Base-by-base conservation (phyloP, 2,113 vertebrate species). In the Ahaetulla prasina region DNA sequence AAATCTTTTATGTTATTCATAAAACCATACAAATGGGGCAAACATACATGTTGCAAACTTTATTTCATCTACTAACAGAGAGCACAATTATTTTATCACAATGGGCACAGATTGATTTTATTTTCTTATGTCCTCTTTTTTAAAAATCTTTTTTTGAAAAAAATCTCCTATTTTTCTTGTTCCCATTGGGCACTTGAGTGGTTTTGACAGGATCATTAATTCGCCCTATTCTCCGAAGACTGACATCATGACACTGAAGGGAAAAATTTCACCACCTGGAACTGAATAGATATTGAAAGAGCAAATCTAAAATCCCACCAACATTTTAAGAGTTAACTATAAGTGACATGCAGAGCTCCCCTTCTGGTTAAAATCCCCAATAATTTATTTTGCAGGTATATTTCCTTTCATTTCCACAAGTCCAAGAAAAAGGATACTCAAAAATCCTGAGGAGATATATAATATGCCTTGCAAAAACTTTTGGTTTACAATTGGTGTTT, bases 171-270 rank as follows among this genome's bases (percentile, higher is more conserved):
- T 90, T 94, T 94, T 91, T 94, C 94, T 93, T 80, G 95, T 0
- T 12, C 47, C 90, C 10, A 90, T 8, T 27, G 94, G 80, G 12
- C 57, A 94, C 89, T 18, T 91, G 68, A 95, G 54, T 90, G 60
- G 90, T 94, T 96, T 54, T 95, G 94, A 96, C 91, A 95, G 90
- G 49, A 85, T 95, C 1, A 0, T 92, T 95, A 92, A 90, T 92
- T 85, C 6, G 0, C 5, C 92, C 54, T 85, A 89, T 93, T 96
- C 93, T 94, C 88, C 89, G 94, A 0, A 0, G 30, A 18, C 11
- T 94, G 74, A 96, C 95, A 94, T 90, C 85, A 92, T 54, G 92
- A 94, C 50, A 95, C 80, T 0, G 0, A 95, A 92, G 53, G 92
- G 92, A 89, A 93, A 94, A 93, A 92, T 25, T 93, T 84, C 18